phyloP scores from a whole-genome alignment of 2,113 vertebrate species.

The Labeo catla region DNA sequence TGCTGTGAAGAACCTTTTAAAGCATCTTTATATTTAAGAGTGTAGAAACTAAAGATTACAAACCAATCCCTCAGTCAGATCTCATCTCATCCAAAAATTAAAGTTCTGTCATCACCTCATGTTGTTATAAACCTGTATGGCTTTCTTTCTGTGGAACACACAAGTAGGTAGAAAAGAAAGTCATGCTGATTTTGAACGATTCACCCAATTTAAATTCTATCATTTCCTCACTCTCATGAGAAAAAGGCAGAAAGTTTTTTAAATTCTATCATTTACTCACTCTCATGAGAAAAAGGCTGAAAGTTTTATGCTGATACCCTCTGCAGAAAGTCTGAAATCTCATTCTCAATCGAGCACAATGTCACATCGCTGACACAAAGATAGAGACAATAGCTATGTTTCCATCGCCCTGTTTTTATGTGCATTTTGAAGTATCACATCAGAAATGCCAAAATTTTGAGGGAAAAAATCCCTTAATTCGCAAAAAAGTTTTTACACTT shows the following conservation, averaged over 20 bases:
- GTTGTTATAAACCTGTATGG: background rate
- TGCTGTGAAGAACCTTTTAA: too few species aligned
- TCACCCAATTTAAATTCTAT: background rate
- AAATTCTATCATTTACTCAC: background rate
- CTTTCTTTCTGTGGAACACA: too few species aligned
- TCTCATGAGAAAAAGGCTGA: background rate
- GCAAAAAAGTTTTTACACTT: too few species aligned
- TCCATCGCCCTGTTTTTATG: too few species aligned
- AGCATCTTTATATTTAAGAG: too few species aligned
- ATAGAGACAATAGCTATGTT: too few species aligned
- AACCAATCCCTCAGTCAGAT: background rate
- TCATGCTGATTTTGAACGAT: background rate
- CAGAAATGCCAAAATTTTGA: too few species aligned
- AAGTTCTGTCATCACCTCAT: background rate
- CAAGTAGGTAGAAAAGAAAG: background rate
- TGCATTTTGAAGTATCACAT: too few species aligned
- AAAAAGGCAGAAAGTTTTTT: too few species aligned
- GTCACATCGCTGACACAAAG: too few species aligned
- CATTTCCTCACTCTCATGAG: too few species aligned
- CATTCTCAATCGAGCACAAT: background rate
- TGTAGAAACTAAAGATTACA: background rate
- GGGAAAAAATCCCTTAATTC: too few species aligned
- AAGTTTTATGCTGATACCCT: background rate
- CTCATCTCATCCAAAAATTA: background rate
- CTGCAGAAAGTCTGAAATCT: background rate